phyloP scores from a whole-genome alignment of 2,797 vertebrate genomes.

The Harpagifer antarcticus region DNA sequence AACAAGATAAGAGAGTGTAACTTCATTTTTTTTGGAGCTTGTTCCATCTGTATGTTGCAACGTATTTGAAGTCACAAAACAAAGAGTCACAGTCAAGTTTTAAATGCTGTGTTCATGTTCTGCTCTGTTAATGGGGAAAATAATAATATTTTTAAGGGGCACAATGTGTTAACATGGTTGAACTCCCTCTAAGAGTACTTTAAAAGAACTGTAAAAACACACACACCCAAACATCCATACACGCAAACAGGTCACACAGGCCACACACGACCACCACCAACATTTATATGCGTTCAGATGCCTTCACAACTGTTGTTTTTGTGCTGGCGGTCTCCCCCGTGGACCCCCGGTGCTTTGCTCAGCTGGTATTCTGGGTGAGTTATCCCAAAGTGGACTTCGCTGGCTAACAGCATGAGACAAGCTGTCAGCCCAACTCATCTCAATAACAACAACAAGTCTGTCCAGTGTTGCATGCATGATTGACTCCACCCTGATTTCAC shows the following conservation, averaged over 20 bases:
- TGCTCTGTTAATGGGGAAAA: conserved; percentile 9
- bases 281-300: conserved; percentile 46
- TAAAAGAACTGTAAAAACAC: conserved; percentile 3
- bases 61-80: too few species aligned
- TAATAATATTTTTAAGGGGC: conserved; percentile 7
- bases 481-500: conserved; percentile 45
- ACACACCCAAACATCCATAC: conserved; percentile 39
- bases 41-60: too few species aligned
- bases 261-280: conserved; percentile 56
- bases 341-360: conserved; percentile 62
- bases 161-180: conserved; percentile 22
- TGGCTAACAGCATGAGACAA: conserved; percentile 75
- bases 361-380: conserved; percentile 80
- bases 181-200: conserved; percentile 44
- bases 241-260: conserved; percentile 45
- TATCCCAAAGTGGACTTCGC: conserved; percentile 61
- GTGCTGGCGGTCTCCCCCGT: conserved; percentile 21
- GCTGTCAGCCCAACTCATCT: conserved; percentile 75
- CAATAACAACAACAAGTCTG: conserved; percentile 71
- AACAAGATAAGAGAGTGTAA: too few species aligned
- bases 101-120: neutral
- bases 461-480: conserved; percentile 57
- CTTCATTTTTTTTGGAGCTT: too few species aligned
- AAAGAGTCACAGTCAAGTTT: too few species aligned
- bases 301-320: conserved; percentile 66